Evolutionary conservation across 2,888 invertebrate species (phyloP).

Genomic region (Theodoxus fluviatilis): DNA sequence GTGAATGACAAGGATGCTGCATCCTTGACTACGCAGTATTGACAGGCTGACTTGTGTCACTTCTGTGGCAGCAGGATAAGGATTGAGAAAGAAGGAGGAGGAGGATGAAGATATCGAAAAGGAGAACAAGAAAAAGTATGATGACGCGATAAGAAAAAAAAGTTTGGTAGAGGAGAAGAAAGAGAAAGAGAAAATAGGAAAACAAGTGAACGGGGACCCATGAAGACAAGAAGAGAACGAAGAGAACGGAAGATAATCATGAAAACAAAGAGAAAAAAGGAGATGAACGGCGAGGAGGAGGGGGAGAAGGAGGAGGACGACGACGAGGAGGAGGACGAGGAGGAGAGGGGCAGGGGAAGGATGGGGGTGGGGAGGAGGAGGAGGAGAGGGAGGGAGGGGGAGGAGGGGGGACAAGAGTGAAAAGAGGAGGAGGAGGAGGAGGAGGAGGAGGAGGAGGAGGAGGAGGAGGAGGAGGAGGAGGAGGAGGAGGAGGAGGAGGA

Average conservation of each 20-base stretch:
- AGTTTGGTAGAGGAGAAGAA: background rate
- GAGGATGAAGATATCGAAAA: conserved; percentile 19
- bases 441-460: background rate
- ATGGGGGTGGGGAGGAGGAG: background rate
- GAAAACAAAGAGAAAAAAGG: background rate
- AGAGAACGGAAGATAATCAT: background rate
- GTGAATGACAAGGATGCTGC: too few relatives aligned
- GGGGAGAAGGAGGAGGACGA: too few relatives aligned
- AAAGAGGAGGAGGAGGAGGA: background rate
- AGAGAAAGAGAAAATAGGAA: background rate
- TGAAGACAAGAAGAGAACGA: too few relatives aligned
- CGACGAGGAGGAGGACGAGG: background rate
- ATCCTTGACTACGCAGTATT: too few relatives aligned
- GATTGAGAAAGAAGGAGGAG: conserved; percentile 6
- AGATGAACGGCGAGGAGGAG: background rate
- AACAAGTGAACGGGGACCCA: background rate
- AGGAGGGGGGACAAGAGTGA: background rate
- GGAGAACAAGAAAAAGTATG: conserved; percentile 2
- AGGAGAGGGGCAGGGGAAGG: background rate
- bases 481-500: background rate
- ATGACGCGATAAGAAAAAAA: background rate
- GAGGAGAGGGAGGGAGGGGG: background rate
- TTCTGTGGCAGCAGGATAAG: conserved; percentile 10
- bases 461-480: background rate
- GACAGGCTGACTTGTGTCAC: too few relatives aligned